These are phyloP conservation scores for Cerceris rybyensis DNA, from an alignment of 2,888 invertebrate species.

Conservation along the genomic window DNA sequence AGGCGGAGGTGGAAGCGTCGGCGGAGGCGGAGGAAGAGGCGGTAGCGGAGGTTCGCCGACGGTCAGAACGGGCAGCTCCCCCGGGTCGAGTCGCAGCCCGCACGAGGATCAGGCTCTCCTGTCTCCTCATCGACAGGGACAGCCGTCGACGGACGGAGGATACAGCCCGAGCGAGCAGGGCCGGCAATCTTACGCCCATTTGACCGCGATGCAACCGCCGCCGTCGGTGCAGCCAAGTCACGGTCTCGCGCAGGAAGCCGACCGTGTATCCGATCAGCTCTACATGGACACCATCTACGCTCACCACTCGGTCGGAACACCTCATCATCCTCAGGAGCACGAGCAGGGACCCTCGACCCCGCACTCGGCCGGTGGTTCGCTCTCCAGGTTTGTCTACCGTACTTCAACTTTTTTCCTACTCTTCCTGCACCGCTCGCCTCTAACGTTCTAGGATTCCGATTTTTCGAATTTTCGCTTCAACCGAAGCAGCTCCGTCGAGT, in stretches of 20 bases:
- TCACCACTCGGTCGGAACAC: slow-evolving; percentile 66
- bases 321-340: slow-evolving; percentile 77
- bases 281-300: slow-evolving; percentile 77
- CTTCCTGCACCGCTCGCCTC: neutral
- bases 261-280: slow-evolving; percentile 71
- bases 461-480: too few species aligned
- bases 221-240: slow-evolving; percentile 68
- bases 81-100: slow-evolving; percentile 77
- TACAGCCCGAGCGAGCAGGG: slow-evolving; percentile 76
- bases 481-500: too few species aligned
- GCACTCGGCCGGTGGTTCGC: slow-evolving; percentile 73
- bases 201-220: slow-evolving; percentile 79
- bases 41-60: slow-evolving; percentile 69
- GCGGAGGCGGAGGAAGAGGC: slow-evolving; percentile 46
- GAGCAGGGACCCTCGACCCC: slow-evolving; percentile 69
- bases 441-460: too few species aligned
- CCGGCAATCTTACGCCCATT: slow-evolving; percentile 77
- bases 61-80: slow-evolving; percentile 75
- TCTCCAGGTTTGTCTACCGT: slow-evolving; percentile 71
- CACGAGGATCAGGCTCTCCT: slow-evolving; percentile 71
- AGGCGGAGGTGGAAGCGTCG: slow-evolving; percentile 38
- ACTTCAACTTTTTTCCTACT: neutral
- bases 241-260: slow-evolving; percentile 66
- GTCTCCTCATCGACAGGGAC: slow-evolving; percentile 70
- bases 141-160: slow-evolving; percentile 59